Conservation (phyloP, 2,888 invertebrate species). For the Agrilus biguttatus region DNA sequence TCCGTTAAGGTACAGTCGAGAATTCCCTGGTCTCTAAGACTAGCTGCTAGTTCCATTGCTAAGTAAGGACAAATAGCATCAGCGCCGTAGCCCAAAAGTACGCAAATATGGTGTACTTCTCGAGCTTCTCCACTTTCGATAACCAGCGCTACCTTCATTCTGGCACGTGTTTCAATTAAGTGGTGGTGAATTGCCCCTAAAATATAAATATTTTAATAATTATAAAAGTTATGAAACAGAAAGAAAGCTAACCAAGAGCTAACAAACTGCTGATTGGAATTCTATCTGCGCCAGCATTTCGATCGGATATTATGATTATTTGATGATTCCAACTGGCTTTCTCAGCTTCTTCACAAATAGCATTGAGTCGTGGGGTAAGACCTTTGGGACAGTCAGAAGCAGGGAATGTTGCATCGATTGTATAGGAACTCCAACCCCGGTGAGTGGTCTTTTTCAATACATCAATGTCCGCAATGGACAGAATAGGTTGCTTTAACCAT, state of each 20-base stretch:
- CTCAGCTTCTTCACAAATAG: conserved; percentile 68
- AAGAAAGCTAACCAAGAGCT: conserved; percentile 45
- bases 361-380: conserved; percentile 62
- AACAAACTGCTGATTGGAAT: conserved; percentile 71
- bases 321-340: conserved; percentile 53
- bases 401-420: conserved; percentile 76
- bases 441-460: conserved; percentile 71
- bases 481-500: conserved; percentile 85
- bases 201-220: conserved; percentile 4
- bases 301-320: conserved; percentile 76
- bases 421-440: conserved; percentile 75
- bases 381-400: conserved; percentile 59
- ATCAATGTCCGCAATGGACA: conserved; percentile 81
- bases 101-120: conserved; percentile 93
- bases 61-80: conserved; percentile 97
- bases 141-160: conserved; percentile 92
- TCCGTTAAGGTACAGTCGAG: conserved; percentile 65
- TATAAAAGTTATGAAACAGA: conserved; percentile 1
- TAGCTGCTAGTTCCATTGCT: conserved; percentile 83
- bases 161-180: conserved; percentile 81
- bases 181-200: conserved; percentile 84
- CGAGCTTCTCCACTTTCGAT: conserved; percentile 94
- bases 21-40: conserved; percentile 74
- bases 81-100: conserved; percentile 88
- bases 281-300: conserved; percentile 44